These are phyloP conservation scores for Parasteatoda lunata DNA, from an alignment of 2,888 invertebrate species.

Conservation along the genomic window DNA sequence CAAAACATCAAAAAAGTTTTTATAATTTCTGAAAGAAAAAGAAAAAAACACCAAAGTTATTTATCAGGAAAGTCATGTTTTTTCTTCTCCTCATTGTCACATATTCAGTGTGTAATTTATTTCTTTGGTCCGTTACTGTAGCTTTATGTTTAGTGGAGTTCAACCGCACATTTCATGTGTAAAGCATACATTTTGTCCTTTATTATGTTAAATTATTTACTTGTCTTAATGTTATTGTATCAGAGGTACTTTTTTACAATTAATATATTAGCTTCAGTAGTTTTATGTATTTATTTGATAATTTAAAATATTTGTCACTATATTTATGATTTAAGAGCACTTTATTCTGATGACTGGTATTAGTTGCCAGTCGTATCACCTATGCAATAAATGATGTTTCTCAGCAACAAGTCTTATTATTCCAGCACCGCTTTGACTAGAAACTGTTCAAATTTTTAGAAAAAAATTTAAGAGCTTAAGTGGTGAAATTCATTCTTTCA, in stretches of 20 bases:
- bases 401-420: slow-evolving; percentile 10
- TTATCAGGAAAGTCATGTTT: not conserved
- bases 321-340: slow-evolving; percentile 37
- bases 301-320: slow-evolving; percentile 10
- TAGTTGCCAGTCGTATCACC: slow-evolving; percentile 40
- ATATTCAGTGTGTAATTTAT: slow-evolving; percentile 14
- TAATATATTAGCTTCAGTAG: slow-evolving; percentile 26
- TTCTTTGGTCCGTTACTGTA: slow-evolving; percentile 18
- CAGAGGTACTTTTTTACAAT: not conserved
- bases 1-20: no score
- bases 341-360: slow-evolving; percentile 37
- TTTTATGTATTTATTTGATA: slow-evolving; percentile 48
- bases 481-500: no score
- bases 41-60: not conserved
- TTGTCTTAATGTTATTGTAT: slow-evolving; percentile 24
- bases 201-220: slow-evolving; percentile 39
- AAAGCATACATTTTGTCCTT: slow-evolving; percentile 12
- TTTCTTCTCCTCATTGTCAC: not conserved
- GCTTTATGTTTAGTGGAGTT: slow-evolving; percentile 23
- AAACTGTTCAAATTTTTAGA: no score
- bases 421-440: no score
- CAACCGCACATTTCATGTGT: slow-evolving; percentile 12
- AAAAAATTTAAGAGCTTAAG: no score
- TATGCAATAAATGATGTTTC: slow-evolving; percentile 62
- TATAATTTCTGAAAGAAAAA: not conserved